Percentiles rank a stretch among this genome's conserved stretches.
Conservation (phyloP, 1,140 invertebrate genomes). For the Lordiphosa clarofinis region DNA sequence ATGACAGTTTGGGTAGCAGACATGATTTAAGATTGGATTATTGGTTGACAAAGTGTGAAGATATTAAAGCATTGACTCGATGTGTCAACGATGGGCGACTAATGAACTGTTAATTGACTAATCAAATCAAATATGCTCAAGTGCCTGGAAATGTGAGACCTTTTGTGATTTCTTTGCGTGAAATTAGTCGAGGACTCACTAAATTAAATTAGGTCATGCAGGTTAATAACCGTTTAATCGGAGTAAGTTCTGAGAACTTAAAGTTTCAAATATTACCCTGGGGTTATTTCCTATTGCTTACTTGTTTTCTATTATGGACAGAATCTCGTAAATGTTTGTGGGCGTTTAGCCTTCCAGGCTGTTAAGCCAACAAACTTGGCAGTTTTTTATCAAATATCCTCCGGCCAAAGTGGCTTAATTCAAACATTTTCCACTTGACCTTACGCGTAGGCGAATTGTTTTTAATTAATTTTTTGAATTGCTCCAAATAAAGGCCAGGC, state of each 20-base stretch:
- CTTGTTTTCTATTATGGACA: slow-evolving; percentile 53
- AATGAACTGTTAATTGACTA: slow-evolving; percentile 53
- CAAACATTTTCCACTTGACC: slow-evolving; percentile 45
- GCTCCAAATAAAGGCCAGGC: slow-evolving; percentile 44
- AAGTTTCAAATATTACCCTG: too few species aligned
- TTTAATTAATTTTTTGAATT: slow-evolving; percentile 66
- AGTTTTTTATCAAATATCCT: slow-evolving; percentile 36
- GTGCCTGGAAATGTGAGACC: background rate
- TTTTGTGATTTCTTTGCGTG: too few species aligned
- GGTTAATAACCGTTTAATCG: too few species aligned
- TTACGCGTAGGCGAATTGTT: slow-evolving; percentile 28
- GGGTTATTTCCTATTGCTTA: too few species aligned
- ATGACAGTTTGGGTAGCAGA: slow-evolving; percentile 2
- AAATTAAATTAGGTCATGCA: too few species aligned
- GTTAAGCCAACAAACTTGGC: slow-evolving; percentile 14
- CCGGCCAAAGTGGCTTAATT: slow-evolving; percentile 20
- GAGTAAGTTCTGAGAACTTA: too few species aligned
- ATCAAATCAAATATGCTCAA: slow-evolving; percentile 35
- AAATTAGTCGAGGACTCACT: too few species aligned
- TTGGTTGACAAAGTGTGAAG: slow-evolving; percentile 45
- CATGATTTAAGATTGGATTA: slow-evolving; percentile 55
- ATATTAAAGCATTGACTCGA: slow-evolving; percentile 31
- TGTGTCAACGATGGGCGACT: slow-evolving; percentile 26
- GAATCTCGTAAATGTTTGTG: slow-evolving; percentile 30
- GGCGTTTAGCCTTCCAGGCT: slow-evolving; percentile 9